These are phyloP conservation scores for Atherix ibis DNA, from an alignment of 2,888 invertebrate genomes.

Conservation along the genomic window DNA sequence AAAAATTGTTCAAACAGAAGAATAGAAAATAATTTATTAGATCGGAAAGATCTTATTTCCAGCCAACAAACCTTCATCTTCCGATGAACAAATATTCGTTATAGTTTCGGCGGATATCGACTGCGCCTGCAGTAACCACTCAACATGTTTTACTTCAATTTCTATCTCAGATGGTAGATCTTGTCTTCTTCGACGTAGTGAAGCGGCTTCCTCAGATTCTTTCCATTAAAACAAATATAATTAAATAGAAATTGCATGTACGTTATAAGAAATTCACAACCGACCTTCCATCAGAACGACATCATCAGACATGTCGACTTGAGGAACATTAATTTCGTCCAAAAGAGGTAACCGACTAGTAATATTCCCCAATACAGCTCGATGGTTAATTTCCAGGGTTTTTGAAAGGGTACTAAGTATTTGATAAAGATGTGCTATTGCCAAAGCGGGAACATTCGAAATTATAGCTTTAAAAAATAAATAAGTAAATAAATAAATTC, in stretches of 20 bases:
- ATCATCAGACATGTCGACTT: conserved; percentile 7
- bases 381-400: conserved; percentile 39
- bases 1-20: not conserved
- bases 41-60: too few relatives aligned
- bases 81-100: conserved; percentile 48
- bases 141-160: conserved; percentile 35
- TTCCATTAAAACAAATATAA: conserved; percentile 10
- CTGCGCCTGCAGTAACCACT: conserved; percentile 47
- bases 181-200: conserved; percentile 18
- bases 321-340: conserved; percentile 10
- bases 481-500: not conserved
- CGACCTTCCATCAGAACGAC: conserved; percentile 10
- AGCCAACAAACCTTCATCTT: conserved; percentile 46
- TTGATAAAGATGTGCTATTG: conserved; percentile 34
- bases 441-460: conserved; percentile 37
- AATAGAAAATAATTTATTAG: not conserved
- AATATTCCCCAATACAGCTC: conserved; percentile 34
- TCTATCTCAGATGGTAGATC: conserved; percentile 31
- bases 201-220: conserved; percentile 20
- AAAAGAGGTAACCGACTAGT: conserved; percentile 35
- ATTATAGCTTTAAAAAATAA: conserved; percentile 30
- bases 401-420: conserved; percentile 37
- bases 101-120: conserved; percentile 52
- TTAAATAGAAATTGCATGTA: too few relatives aligned
- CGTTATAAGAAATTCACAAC: too few relatives aligned